A percentile compares a stretch with the other conserved stretches of the same genome.
phyloP scores from a whole-genome alignment of 2,113 vertebrate genomes.

The Prunella fulvescens region DNA sequence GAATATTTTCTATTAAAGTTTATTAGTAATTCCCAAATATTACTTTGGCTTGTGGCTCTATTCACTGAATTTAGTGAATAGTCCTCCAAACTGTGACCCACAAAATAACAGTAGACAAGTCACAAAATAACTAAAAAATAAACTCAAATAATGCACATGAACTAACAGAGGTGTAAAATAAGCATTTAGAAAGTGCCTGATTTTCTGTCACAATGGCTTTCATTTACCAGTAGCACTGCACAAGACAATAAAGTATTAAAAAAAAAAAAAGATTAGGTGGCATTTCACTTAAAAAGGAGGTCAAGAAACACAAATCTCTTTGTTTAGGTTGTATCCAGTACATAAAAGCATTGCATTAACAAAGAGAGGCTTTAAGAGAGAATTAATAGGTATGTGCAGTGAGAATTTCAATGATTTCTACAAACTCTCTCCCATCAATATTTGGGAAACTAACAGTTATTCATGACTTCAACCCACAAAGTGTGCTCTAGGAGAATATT shows the following conservation, averaged over 20 bases:
- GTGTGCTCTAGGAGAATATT: background rate
- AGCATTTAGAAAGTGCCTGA: background rate
- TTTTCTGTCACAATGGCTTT: background rate
- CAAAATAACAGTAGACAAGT: background rate
- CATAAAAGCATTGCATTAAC: background rate
- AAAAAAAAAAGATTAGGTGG: background rate
- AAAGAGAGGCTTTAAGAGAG: background rate
- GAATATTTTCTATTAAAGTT: background rate
- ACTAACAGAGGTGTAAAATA: background rate
- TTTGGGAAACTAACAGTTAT: background rate
- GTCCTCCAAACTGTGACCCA: background rate
- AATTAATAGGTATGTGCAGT: background rate
- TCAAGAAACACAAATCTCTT: background rate
- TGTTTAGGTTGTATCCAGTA: background rate
- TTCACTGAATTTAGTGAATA: background rate
- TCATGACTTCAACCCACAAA: background rate
- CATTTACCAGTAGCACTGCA: background rate
- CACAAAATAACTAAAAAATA: background rate
- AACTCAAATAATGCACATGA: background rate
- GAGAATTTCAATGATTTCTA: background rate
- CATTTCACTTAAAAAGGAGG: background rate
- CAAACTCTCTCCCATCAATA: background rate
- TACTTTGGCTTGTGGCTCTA: background rate
- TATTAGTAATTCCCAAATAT: background rate
- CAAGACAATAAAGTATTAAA: background rate